Evolutionary conservation across 2,888 invertebrate species (phyloP), one percentile per base, ranked within the genome.

Genomic region (Sminthurides aquaticus): DNA sequence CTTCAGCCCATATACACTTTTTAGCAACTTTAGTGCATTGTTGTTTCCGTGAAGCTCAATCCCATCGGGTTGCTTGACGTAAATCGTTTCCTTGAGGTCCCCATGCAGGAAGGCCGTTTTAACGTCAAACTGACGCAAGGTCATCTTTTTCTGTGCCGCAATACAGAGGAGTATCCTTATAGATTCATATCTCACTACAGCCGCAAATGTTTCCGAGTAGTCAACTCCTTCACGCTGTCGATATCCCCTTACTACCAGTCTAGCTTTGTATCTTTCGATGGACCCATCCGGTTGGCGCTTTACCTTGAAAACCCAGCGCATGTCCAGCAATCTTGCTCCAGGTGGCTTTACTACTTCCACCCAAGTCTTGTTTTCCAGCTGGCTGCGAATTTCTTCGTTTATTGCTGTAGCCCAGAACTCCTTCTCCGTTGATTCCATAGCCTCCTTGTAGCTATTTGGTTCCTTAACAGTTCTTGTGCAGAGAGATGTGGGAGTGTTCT

Each of bases 51-150:
- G 43, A 20, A 49, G 28, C 26, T 61, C 49, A 48, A 58, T 68
- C 2, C 67, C 68, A 22, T 65, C 70, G 27, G 73, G 72, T 66
- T 65, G 67, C 18, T 66, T 29, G 58, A 70, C 66, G 52, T 66
- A 72, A 15, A 71, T 57, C 28, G 67, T 60, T 49, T 74, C 70
- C 18, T 70, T 28, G 18, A 64, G 29, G 11, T 66, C 57, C 1
- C 49, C 63, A 48, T 66, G 20, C 1, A 66, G 49, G 59, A 75
- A 74, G 5, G 72, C 72, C 20, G 71, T 74, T 25, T 58, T 62
- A 18, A 70, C 60, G 34, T 61, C 61, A 26, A 61, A 27, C 22
- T 61, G 61, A 11, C 11, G n/a, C 29, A 54, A 18, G 20, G 11
- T 2, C 3, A 29, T 15, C 56, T 67, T 66, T 18, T 25, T n/a